phyloP scores from a whole-genome alignment of 2,888 invertebrate species.

The Teinopalpus imperialis region DNA sequence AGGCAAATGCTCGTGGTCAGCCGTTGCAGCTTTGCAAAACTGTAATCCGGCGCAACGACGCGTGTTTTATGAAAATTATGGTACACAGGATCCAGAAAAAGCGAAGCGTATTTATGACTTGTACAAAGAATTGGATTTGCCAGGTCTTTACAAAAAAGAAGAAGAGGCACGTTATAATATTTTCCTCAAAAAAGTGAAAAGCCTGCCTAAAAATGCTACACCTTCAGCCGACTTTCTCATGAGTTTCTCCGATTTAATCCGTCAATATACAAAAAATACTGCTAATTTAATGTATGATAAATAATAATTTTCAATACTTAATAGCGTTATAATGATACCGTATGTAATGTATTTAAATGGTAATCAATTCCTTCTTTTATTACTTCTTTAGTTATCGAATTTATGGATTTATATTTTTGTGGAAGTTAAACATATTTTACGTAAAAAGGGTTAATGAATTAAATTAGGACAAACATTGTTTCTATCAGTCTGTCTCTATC shows the following conservation, averaged over 20 bases:
- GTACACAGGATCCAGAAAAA: slow-evolving; percentile 82
- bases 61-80: slow-evolving; percentile 84
- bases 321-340: no score
- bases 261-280: slow-evolving; percentile 1
- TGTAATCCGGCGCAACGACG: slow-evolving; percentile 83
- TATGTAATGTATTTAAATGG: no score
- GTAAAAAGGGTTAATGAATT: no score
- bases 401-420: no score
- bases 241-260: neutral
- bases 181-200: slow-evolving; percentile 6
- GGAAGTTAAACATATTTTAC: no score
- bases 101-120: slow-evolving; percentile 63
- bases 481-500: no score
- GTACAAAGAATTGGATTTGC: slow-evolving; percentile 84
- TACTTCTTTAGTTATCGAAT: no score
- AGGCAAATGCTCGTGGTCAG: slow-evolving; percentile 96
- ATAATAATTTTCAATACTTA: no score
- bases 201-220: slow-evolving; percentile 2
- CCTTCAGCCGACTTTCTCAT: slow-evolving; percentile 16
- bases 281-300: slow-evolving; percentile 10
- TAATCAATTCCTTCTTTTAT: no score
- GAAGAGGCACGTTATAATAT: slow-evolving; percentile 3
- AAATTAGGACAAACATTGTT: no score
- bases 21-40: slow-evolving; percentile 89
- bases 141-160: slow-evolving; percentile 80